Base-by-base conservation (phyloP, 2,797 vertebrate genomes). In the Platyrinchus mystaceus region DNA sequence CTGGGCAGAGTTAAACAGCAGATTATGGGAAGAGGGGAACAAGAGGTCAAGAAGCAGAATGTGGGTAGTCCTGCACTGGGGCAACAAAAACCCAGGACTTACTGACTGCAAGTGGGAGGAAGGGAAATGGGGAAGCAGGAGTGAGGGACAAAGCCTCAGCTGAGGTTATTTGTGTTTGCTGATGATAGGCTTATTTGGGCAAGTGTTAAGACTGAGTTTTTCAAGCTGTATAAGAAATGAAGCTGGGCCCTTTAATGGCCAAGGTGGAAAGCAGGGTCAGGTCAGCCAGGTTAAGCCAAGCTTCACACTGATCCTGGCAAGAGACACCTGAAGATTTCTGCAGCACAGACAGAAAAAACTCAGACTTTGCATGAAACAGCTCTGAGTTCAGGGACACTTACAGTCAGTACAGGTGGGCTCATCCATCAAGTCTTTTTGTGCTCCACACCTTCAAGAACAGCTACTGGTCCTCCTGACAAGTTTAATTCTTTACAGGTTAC, bases 401-500 rank as follows among this genome's bases (percentile, higher is more conserved):
- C 7, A 76, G 76, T 28, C 86, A 78, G 43, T 16, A 34, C 58
- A 47, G n/a, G 19, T 46, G 58, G 36, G 34, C 27, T 2, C 3
- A 81, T 24, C 32, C 3, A 76, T 32, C 34, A 39, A 87, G 32
- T 30, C 36, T 32, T n/a, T 47, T 53, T 67, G 50, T 59, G 50
- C 47, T 79, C 28, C 17, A 16, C 12, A 24, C 56, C 75, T 66
- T 59, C 77, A 86, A 10, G 14, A 71, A 82, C 63, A 73, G 74
- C 59, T 90, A 32, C 64, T 68, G 50, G 43, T 80, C 71, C 50
- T 79, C 63, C 81, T 67, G 70, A 84, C 73, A 86, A 85, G 44
- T 64, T 94, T 63, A 50, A 87, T 76, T 93, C 87, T 93, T 79
- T 43, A 60, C 58, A 39, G 73, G 93, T 94, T 93, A 93, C 89